Evolutionary conservation across 2,113 vertebrate species (phyloP).

Genomic region (Isichthys henryi): DNA sequence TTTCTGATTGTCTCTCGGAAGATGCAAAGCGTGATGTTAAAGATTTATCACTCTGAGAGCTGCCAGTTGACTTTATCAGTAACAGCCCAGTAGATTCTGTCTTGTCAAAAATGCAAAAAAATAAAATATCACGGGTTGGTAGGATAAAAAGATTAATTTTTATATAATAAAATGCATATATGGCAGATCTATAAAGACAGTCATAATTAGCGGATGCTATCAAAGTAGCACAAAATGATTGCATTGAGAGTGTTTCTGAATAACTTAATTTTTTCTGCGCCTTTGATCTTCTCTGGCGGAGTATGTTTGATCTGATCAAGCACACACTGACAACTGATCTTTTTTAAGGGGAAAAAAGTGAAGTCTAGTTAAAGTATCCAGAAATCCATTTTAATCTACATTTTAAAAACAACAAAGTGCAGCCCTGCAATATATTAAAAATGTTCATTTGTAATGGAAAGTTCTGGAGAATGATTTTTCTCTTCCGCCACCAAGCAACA

Average conservation of each 20-base stretch:
- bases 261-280: constrained; percentile 16
- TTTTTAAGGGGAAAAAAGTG: background rate
- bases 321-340: constrained; percentile 1
- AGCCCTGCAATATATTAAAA: background rate
- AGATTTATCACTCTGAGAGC: background rate
- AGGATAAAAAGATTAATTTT: constrained; percentile 2
- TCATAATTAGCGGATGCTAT: constrained; percentile 22
- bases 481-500: background rate
- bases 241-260: constrained; percentile 16
- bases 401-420: background rate
- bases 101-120: background rate
- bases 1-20: background rate
- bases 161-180: constrained; percentile 12
- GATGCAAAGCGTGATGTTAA: background rate
- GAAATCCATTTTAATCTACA: constrained; percentile 6
- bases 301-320: constrained; percentile 12
- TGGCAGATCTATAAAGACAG: background rate
- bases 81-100: background rate
- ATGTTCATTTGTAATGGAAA: background rate
- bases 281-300: constrained; percentile 11
- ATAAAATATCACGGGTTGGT: background rate
- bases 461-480: background rate
- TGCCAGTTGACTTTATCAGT: background rate
- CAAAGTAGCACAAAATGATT: constrained; percentile 8
- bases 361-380: constrained; percentile 24